phyloP scores from a whole-genome alignment of 37 sponge, comb jelly and placozoan species.

The Axinella damicornis region DNA sequence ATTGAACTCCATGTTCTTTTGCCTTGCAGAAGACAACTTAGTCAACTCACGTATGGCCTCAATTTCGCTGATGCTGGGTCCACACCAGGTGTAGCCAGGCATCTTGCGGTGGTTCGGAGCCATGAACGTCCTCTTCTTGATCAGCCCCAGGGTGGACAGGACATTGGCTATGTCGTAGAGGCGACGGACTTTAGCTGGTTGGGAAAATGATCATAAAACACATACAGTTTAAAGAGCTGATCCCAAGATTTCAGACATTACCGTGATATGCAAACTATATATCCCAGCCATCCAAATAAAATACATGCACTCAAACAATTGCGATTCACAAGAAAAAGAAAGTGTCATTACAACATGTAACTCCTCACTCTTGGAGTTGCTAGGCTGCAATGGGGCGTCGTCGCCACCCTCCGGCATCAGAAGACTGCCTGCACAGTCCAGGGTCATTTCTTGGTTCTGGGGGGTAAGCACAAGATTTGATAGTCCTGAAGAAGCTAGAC shows the following conservation, averaged over 20 bases:
- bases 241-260: no score
- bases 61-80: constrained; percentile 68
- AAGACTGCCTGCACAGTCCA: constrained; percentile 73
- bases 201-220: no score
- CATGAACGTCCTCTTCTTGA: constrained; percentile 79
- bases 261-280: no score
- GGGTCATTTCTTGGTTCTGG: constrained; percentile 72
- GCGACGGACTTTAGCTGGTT: constrained; percentile 88
- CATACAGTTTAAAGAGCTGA: no score
- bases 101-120: constrained; percentile 78
- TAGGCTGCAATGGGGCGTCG: constrained; percentile 41
- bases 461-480: background rate
- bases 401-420: constrained; percentile 71
- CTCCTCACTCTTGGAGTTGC: constrained; percentile 58
- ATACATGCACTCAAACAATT: no score
- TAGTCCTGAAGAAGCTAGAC: no score
- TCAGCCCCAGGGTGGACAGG: constrained; percentile 82
- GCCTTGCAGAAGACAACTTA: no score
- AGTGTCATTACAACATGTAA: no score
- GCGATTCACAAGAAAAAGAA: no score
- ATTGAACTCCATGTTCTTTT: no score
- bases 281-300: no score
- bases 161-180: constrained; percentile 96
- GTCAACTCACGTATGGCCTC: constrained; percentile 53
- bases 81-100: constrained; percentile 88